Evolutionary conservation across 2,113 vertebrate genomes (phyloP).

Genomic region (Pollimyrus isidori): DNA sequence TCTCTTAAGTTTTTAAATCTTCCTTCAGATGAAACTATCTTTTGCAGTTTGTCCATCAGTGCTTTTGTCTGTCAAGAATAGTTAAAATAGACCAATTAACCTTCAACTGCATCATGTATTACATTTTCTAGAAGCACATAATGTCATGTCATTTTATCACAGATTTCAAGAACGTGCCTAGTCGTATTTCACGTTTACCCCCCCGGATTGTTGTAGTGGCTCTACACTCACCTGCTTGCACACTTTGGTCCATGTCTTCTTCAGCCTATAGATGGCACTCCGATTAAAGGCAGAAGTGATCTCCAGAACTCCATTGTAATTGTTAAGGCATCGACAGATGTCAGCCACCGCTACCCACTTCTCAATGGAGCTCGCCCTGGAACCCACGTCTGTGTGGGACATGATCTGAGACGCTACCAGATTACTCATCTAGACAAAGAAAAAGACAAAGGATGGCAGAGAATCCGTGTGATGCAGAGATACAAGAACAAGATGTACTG

Average conservation of each 20-base stretch:
- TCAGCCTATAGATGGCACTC: slow-evolving; percentile 94
- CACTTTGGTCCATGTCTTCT: slow-evolving; percentile 97
- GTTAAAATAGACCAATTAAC: neutral
- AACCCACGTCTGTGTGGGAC: slow-evolving; percentile 82
- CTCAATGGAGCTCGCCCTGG: slow-evolving; percentile 85
- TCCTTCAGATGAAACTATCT: slow-evolving; percentile 95
- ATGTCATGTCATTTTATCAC: neutral
- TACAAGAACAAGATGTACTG: neutral
- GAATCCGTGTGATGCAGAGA: neutral
- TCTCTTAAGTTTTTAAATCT: slow-evolving; percentile 98
- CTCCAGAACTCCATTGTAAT: slow-evolving; percentile 94
- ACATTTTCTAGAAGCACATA: neutral
- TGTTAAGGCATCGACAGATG: slow-evolving; percentile 93
- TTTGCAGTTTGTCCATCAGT: slow-evolving; percentile 97
- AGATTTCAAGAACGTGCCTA: neutral
- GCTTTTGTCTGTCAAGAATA: slow-evolving; percentile 77
- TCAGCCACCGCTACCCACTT: slow-evolving; percentile 97
- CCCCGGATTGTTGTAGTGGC: neutral
- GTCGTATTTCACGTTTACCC: neutral
- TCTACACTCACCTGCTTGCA: slow-evolving; percentile 81
- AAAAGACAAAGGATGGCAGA: neutral
- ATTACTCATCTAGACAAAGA: slow-evolving; percentile 84
- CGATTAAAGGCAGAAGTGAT: slow-evolving; percentile 96
- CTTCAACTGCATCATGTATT: neutral
- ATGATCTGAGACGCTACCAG: slow-evolving; percentile 97